phyloP scores from a whole-genome alignment of 2,797 vertebrate genomes.

The Echiichthys vipera region DNA sequence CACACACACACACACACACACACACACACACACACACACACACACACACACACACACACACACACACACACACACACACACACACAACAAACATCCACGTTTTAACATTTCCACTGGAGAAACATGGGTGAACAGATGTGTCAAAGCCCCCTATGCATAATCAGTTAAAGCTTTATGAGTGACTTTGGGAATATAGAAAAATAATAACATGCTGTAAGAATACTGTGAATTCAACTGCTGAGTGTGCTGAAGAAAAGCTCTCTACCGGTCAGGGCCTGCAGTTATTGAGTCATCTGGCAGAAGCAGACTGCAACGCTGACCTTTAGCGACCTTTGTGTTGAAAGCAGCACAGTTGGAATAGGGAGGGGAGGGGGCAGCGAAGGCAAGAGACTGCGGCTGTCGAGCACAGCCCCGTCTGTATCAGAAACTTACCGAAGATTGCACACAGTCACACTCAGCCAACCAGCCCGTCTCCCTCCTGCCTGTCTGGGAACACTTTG shows the following conservation, averaged over 20 bases:
- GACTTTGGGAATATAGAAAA: constrained; percentile 47
- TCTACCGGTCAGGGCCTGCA: constrained; percentile 37
- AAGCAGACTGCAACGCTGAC: constrained; percentile 62
- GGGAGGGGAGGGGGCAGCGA: neutral
- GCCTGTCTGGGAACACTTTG: constrained; percentile 37
- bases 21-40: constrained; percentile 46
- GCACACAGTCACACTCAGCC: constrained; percentile 61
- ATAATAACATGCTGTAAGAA: constrained; percentile 75
- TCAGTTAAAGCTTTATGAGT: constrained; percentile 83
- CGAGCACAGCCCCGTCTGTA: constrained; percentile 35
- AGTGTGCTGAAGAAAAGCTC: constrained; percentile 54
- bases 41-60: constrained; percentile 56
- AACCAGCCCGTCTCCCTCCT: constrained; percentile 52
- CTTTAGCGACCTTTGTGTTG: constrained; percentile 77
- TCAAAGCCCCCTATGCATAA: constrained; percentile 81
- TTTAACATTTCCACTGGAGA: constrained; percentile 81
- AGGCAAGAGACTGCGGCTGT: constrained; percentile 40
- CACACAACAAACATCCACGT: constrained; percentile 53
- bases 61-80: constrained; percentile 52
- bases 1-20: constrained; percentile 56
- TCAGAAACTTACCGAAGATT: constrained; percentile 66
- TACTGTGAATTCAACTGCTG: constrained; percentile 83
- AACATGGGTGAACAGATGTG: constrained; percentile 67
- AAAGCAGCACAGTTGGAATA: constrained; percentile 74
- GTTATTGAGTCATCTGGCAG: constrained; percentile 56